Percentiles rank a stretch among this genome's conserved stretches.
phyloP scores from a whole-genome alignment of 2,797 vertebrate genomes.

The Melanotaenia boesemani region DNA sequence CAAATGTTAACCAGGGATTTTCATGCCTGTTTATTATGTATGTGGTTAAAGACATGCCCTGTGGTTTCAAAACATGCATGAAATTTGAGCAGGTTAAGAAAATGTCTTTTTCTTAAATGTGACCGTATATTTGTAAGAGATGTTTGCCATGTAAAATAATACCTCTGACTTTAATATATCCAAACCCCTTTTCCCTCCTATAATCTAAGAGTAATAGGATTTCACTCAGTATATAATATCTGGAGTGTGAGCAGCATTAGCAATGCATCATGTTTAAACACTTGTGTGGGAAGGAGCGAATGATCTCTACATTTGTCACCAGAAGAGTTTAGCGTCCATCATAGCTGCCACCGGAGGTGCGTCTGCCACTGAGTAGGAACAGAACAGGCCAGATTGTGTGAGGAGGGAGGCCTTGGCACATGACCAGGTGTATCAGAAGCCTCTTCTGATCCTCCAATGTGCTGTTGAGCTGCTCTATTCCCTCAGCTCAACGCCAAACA shows the following conservation, averaged over 20 bases:
- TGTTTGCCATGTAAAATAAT: slow-evolving; percentile 3
- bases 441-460: slow-evolving; percentile 78
- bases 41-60: slow-evolving; percentile 37
- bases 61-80: slow-evolving; percentile 26
- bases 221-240: slow-evolving; percentile 42
- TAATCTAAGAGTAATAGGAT: slow-evolving; percentile 42
- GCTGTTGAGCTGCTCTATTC: slow-evolving; percentile 71
- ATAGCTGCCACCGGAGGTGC: slow-evolving; percentile 77
- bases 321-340: slow-evolving; percentile 75
- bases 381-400: slow-evolving; percentile 83
- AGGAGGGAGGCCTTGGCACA: slow-evolving; percentile 72
- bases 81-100: slow-evolving; percentile 28
- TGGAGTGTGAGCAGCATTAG: slow-evolving; percentile 72
- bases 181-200: slow-evolving; percentile 7
- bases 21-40: slow-evolving; percentile 36
- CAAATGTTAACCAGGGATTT: slow-evolving; percentile 58
- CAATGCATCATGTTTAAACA: slow-evolving; percentile 75
- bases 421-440: slow-evolving; percentile 77
- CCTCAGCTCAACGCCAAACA: slow-evolving; percentile 72
- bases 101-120: slow-evolving; percentile 9
- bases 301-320: slow-evolving; percentile 79
- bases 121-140: slow-evolving; percentile 1
- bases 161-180: slow-evolving; percentile 7
- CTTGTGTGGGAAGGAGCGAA: slow-evolving; percentile 73
- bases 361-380: slow-evolving; percentile 77